Base-by-base conservation (phyloP, 2,888 invertebrate genomes). In the Lamellibrachia satsuma region DNA sequence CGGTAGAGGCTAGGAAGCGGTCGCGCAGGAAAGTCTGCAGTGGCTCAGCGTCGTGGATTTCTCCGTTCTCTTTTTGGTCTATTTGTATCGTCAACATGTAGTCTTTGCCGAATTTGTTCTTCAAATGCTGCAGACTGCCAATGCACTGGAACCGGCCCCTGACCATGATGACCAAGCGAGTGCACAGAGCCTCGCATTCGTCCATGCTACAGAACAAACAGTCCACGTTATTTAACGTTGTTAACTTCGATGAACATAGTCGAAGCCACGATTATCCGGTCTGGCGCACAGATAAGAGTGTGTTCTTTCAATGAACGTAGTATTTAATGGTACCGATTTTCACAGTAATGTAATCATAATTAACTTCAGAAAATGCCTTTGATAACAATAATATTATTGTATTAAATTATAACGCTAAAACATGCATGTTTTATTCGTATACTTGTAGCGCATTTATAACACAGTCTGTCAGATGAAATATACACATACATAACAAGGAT, bases 71-170 rank as follows among this genome's bases (percentile, higher is more conserved):
- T 6, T 75, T 75, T 22, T n/a, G 75, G 22, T n/a, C n/a, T 6
- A 75, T 75, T n/a, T 75, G 75, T 75, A 75, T 75, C 15, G 22
- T 75, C 75, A 75, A 75, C 75, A 75, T 75, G 75, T 75, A 75
- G 75, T 75, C 75, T 75, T 75, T 75, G 75, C 75, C 75, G 22
- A 75, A 75, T n/a, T 75, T 75, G 75, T 22, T 75, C 75, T 75
- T 75, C 75, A 75, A 22, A n/a, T 75, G 75, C 75, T 75, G 75
- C 22, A 75, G 75, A 75, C 75, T n/a, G 75, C 75, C 75, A 75
- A 75, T 75, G 75, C 75, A 75, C 75, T 75, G 75, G 22, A 22
- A 75, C 75, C 75, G 22, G 75, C 75, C 75, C 22, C 22, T 22
- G 75, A 75, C 75, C 75, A 75, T 75, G 75, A 75, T 75, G 75